phyloP scores from a whole-genome alignment of 2,113 vertebrate genomes.

The Seriola quinqueradiata region DNA sequence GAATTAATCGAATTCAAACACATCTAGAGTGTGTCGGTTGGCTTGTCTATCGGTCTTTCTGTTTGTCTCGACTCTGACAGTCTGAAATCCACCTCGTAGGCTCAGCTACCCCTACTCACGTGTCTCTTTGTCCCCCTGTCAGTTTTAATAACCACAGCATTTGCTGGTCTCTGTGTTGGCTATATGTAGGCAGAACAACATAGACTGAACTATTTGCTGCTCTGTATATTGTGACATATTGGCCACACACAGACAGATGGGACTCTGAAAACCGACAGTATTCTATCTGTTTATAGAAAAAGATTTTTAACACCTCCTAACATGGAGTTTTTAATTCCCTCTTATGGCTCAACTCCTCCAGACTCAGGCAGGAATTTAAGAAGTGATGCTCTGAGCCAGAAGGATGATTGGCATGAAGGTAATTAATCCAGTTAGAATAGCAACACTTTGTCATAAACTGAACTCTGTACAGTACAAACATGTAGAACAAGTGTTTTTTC shows the following conservation, averaged over 20 bases:
- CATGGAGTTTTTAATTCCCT: neutral
- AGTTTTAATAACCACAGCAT: neutral
- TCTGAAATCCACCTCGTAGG: neutral
- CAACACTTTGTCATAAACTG: neutral
- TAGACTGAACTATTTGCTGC: neutral
- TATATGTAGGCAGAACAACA: neutral
- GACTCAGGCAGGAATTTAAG: neutral
- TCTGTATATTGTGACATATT: neutral
- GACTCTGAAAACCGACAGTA: neutral
- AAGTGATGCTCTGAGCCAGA: neutral
- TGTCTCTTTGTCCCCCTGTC: neutral
- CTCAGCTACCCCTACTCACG: neutral
- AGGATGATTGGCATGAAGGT: neutral
- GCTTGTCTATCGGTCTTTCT: neutral
- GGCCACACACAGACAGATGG: neutral
- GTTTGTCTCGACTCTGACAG: neutral
- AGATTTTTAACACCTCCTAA: neutral
- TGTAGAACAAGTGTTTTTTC: neutral
- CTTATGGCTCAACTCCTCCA: neutral
- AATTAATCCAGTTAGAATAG: conserved; percentile 12
- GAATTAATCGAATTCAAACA: conserved; percentile 19
- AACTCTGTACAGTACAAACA: neutral
- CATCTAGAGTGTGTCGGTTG: neutral
- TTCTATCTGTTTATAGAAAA: neutral
- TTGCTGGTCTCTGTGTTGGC: neutral